phyloP scores from a whole-genome alignment of 64 coral and sea anemone genomes.

The Porites lutea region DNA sequence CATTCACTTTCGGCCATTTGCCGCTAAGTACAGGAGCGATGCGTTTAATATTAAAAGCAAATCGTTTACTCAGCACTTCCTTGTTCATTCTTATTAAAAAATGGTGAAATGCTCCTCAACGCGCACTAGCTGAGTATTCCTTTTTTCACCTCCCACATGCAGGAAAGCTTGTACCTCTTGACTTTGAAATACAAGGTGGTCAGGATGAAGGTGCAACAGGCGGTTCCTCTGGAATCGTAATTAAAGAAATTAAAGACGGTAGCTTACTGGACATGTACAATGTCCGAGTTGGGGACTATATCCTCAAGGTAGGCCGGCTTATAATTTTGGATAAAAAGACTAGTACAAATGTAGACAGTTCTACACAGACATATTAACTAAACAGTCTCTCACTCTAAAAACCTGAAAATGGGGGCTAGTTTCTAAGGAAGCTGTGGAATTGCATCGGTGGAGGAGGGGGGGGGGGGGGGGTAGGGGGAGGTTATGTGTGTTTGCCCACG shows the following conservation, averaged over 20 bases:
- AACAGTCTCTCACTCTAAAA: not conserved
- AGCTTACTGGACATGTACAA: not conserved
- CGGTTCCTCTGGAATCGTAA: slow-evolving; percentile 21
- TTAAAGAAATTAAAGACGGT: slow-evolving; percentile 33
- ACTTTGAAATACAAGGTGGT: slow-evolving; percentile 54
- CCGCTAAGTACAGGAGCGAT: too few relatives aligned
- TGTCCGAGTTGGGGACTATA: slow-evolving; percentile 53
- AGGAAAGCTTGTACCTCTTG: slow-evolving; percentile 44
- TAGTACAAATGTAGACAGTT: not conserved
- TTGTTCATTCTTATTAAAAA: too few relatives aligned
- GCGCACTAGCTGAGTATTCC: not conserved
- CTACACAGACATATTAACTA: not conserved
- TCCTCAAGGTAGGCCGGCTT: slow-evolving; percentile 22
- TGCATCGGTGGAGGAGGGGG: too few relatives aligned
- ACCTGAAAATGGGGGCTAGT: not conserved
- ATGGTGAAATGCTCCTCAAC: too few relatives aligned
- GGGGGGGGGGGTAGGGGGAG: too few relatives aligned
- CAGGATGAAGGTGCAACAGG: slow-evolving; percentile 20
- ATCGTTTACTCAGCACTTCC: too few relatives aligned
- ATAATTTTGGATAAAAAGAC: not conserved
- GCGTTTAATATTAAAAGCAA: too few relatives aligned
- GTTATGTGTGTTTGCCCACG: too few relatives aligned
- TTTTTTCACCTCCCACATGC: not conserved
- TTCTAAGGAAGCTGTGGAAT: not conserved
- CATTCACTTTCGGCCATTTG: too few relatives aligned